Base-by-base conservation (phyloP, 2,113 vertebrate genomes). In the Mystacornis crossleyi region DNA sequence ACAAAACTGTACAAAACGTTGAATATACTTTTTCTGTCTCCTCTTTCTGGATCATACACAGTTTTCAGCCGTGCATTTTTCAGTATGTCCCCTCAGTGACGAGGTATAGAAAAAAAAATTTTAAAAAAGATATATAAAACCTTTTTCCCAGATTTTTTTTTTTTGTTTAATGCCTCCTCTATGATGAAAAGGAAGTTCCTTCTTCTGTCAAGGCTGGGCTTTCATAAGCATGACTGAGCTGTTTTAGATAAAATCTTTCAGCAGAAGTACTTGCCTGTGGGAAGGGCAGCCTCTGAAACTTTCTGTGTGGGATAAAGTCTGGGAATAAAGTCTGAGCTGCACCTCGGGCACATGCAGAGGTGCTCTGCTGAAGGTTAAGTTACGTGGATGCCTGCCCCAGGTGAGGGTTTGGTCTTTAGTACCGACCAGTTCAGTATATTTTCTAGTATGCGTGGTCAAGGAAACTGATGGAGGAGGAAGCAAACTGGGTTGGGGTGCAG, bases 181-280 rank as follows among this genome's bases (percentile, higher is more conserved):
- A 20, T 51, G 57, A 38, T 36, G 21, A 54, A 78, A 84, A 77
- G 25, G 5, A 62, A 82, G 10, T 75, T 85, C 29, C 25, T 61
- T 47, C 33, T 51, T 74, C 48, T 69, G 20, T 72, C 40, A 77
- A 72, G 45, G 10, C 40, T 86, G 53, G n/a, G 16, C 53, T 77
- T 91, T 80, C 48, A 81, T 60, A 74, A 91, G 26, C 43, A 23
- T 51, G 57, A 50, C 62, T 77, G 72, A 89, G 43, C 29, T 81
- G 31, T 24, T 83, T 82, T 54, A 86, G n/a, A 67, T 55, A 53
- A 80, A 64, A 55, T 29, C 25, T 85, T 91, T 45, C 19, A 75
- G 43, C 55, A 67, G 36, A 95, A 86, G 69, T 53, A n/a, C 28
- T 91, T 89, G 36, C 67, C 54, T 93, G 91, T 57, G 50, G n/a